Evolutionary conservation across 2,797 vertebrate species (phyloP).

Genomic region (Melanotaenia pygmaea): DNA sequence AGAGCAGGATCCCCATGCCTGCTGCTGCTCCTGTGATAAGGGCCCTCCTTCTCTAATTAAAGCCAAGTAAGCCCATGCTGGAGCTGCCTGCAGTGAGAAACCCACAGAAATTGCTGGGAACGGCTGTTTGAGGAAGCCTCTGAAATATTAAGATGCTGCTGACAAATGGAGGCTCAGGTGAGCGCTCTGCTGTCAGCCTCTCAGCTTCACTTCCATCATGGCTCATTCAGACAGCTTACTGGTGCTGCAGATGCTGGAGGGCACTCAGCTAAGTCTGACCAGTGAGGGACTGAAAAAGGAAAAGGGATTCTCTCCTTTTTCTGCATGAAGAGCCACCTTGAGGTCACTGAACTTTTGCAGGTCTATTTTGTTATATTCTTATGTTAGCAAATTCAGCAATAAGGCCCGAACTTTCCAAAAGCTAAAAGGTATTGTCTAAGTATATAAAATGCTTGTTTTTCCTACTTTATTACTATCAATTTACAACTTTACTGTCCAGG

Average conservation of each 20-base stretch:
- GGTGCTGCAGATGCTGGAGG: constrained; percentile 20
- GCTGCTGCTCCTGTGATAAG: constrained; percentile 64
- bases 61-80: constrained; percentile 55
- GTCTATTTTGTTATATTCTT: too few species aligned
- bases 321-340: too few species aligned
- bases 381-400: too few species aligned
- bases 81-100: constrained; percentile 61
- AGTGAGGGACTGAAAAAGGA: neutral
- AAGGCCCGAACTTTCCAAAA: too few species aligned
- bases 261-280: neutral
- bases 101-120: constrained; percentile 48
- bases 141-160: constrained; percentile 79
- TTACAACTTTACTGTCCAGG: too few species aligned
- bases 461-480: too few species aligned
- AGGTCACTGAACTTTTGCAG: too few species aligned
- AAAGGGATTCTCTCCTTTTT: too few species aligned
- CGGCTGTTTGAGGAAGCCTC: constrained; percentile 63
- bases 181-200: constrained; percentile 69
- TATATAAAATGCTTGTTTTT: too few species aligned
- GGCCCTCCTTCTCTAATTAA: constrained; percentile 67
- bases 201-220: constrained; percentile 57
- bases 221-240: constrained; percentile 41
- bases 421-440: too few species aligned
- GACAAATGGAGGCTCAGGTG: constrained; percentile 72
- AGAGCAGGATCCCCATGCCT: constrained; percentile 76